These are phyloP conservation scores for Spilarctia lutea DNA, from an alignment of 2,888 invertebrate species.

Conservation along the genomic window DNA sequence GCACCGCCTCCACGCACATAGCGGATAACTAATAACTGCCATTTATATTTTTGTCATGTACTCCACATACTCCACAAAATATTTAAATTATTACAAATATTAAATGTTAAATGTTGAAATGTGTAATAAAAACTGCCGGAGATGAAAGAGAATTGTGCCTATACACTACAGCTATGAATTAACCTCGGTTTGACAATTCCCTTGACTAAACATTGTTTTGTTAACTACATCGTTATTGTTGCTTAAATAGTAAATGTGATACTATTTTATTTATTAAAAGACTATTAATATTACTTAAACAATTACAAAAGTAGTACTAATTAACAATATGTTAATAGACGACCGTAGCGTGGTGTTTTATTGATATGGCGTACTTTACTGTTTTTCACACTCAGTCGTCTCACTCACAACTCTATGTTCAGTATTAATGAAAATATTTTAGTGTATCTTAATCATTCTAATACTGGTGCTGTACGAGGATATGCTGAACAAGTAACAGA, in stretches of 20 bases:
- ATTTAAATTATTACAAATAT: too few species aligned
- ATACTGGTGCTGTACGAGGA: neutral
- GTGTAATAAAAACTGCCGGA: too few species aligned
- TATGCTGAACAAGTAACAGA: neutral
- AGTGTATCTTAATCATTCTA: neutral
- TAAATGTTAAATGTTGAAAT: neutral
- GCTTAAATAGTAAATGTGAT: neutral
- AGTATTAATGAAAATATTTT: neutral
- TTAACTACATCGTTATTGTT: neutral
- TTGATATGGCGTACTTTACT: too few species aligned
- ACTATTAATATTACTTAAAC: too few species aligned
- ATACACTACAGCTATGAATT: neutral
- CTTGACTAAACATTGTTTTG: neutral
- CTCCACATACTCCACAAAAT: too few species aligned
- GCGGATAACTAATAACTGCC: slow-evolving; percentile 9
- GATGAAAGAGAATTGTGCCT: too few species aligned
- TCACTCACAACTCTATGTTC: neutral
- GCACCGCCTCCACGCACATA: neutral
- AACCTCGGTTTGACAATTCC: neutral
- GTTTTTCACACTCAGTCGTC: too few species aligned
- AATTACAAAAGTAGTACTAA: too few species aligned
- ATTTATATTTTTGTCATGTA: slow-evolving; percentile 9
- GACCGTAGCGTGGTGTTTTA: too few species aligned
- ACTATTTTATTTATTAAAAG: too few species aligned
- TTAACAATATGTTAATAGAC: too few species aligned